Base-by-base conservation (phyloP, 2,888 invertebrate genomes). In the Andrena flavipes region DNA sequence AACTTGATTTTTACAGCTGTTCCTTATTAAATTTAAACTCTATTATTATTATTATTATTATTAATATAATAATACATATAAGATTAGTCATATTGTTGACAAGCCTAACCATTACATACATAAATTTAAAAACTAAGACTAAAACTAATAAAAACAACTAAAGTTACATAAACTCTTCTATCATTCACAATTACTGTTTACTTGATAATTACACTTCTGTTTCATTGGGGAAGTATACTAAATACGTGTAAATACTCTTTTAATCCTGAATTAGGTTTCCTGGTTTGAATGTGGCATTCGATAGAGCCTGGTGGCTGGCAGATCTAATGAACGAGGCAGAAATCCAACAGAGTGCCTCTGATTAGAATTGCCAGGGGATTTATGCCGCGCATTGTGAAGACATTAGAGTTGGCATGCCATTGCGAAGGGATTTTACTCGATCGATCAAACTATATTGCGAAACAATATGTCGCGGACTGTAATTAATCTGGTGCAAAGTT, bases 311-410 rank as follows among this genome's bases (percentile, higher is more conserved):
- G 82, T 64, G 54, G 49, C 75, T 64, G 71, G 72, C 35, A 42
- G 62, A 75, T 29, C 71, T 75, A 84, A 84, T 75, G 78, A 78
- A 82, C 78, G 74, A 67, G 70, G 79, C 73, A 77, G 68, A 49
- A 35, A 13, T 42, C 62, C 29, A 69, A 33, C 26, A 56, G 69
- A 63, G 63, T 63, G 54, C 49, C 60, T 33, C 59, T 75, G 75
- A 75, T 74, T 74, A 67, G 65, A 74, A 74, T 42, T 2, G 59
- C 23, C 65, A 26, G 30, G 73, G 65, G 56, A 65, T 59, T n/a
- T 8, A 10, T 29, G 20, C 2, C 2, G 5, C 48, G 13, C 59
- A 74, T 67, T 74, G 56, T 59, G 73, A 74, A 59, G 59, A 48
- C 48, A 59, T 74, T 74, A 74, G 48, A 67, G 26, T 33, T 29